phyloP scores from a whole-genome alignment of 2,888 invertebrate species.

The Strigamia crassipes region DNA sequence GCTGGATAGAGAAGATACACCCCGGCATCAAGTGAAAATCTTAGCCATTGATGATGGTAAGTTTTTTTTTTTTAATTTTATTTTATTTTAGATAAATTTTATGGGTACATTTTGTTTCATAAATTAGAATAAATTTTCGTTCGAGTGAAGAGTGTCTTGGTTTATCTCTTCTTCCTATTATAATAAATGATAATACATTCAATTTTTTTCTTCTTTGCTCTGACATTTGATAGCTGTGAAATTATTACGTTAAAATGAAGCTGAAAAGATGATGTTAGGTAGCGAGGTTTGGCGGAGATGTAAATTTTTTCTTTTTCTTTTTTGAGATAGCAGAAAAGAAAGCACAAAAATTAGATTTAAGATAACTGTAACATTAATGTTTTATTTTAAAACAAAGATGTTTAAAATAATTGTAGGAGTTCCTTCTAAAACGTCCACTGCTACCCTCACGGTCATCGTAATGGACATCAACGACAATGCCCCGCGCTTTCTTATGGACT shows the following conservation, averaged over 20 bases:
- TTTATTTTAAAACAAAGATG: neutral
- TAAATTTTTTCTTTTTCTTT: neutral
- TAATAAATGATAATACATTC: conserved; percentile 27
- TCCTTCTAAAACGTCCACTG: conserved; percentile 90
- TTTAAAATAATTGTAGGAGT: conserved; percentile 62
- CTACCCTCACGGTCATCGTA: conserved; percentile 89
- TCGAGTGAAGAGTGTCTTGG: neutral
- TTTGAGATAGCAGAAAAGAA: neutral
- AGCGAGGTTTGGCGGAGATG: neutral
- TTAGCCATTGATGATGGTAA: conserved; percentile 86
- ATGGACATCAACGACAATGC: conserved; percentile 95
- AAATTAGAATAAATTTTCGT: neutral
- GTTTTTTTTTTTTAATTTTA: neutral
- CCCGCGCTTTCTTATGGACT: conserved; percentile 84
- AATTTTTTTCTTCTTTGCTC: neutral
- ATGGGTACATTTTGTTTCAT: neutral
- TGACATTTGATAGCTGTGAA: conserved; percentile 34
- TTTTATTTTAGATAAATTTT: neutral
- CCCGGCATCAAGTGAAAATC: conserved; percentile 93
- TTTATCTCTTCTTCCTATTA: neutral
- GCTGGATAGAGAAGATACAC: conserved; percentile 91
- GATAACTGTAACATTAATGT: no score
- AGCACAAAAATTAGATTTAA: neutral
- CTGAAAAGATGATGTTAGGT: conserved; percentile 10
- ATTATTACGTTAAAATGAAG: conserved; percentile 11